Percentiles rank a stretch among this genome's conserved stretches.
These are phyloP conservation scores for Thripadectes ignobilis DNA, from an alignment of 2,797 vertebrate species.

Conservation along the genomic window DNA sequence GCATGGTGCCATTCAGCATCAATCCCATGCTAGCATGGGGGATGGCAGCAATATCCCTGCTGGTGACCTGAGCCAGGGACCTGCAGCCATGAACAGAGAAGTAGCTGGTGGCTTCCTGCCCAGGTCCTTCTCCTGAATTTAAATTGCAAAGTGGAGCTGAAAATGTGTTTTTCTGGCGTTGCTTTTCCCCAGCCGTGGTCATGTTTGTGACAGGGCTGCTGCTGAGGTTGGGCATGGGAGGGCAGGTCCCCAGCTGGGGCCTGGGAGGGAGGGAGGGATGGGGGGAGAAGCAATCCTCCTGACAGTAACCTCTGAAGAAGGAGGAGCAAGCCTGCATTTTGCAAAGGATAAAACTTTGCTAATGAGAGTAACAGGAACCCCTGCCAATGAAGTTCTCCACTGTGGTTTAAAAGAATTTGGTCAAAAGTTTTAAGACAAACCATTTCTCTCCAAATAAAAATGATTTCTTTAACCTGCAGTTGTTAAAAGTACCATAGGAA, in stretches of 20 bases:
- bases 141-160: background rate
- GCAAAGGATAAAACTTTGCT: background rate
- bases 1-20: rapidly evolving
- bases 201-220: background rate
- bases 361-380: background rate
- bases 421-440: background rate
- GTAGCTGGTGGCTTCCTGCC: background rate
- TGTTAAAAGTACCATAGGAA: background rate
- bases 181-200: background rate
- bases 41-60: background rate
- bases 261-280: background rate
- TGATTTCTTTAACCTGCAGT: constrained; percentile 13
- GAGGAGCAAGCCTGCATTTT: background rate
- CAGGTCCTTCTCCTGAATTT: background rate
- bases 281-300: background rate
- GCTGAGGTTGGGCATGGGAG: background rate
- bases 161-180: background rate
- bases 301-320: background rate
- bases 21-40: background rate
- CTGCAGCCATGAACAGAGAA: background rate
- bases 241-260: background rate
- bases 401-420: constrained; percentile 6
- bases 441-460: constrained; percentile 39
- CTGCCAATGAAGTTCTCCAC: background rate
- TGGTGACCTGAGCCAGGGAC: background rate